Evolutionary conservation across 1,140 invertebrate genomes (phyloP), one percentile per base, ranked within the genome.

Genomic region (Oscheius sp.): DNA sequence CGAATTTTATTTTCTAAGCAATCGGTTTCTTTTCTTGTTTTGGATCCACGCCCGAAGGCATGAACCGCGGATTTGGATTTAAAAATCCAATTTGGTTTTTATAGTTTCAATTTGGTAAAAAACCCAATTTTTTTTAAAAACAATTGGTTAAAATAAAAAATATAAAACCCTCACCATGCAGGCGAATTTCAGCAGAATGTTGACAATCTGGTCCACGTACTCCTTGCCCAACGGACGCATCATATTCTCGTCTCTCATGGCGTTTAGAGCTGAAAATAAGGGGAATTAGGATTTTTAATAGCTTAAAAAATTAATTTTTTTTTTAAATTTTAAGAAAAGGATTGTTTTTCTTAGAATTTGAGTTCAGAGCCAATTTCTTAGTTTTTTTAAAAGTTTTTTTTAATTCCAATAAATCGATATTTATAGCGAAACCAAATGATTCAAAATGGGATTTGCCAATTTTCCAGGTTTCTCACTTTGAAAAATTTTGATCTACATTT

Each of bases 121-220:
- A 45, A 45, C 18, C 23, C 18, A 63, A 32, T 63, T 29, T 29
- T 15, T 63, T 10, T 29, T 36, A 10, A 18, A 10, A 63, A 63
- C 13, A 59, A 59, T 59, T 13, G 13, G 23, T 31, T 59, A 20
- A 23, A 20, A 23, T 13, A 13, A 31, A 23, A 31, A 36, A 68
- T 7, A 49, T 13, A 23, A 28, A 55, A 4, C 35, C 15, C 31
- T 32, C 20, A 35, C 29, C 7, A 20, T 68, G 32, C 55, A 55
- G 45, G 58, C 52, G 38, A 71, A 71, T 26, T 29, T 71, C 59
- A 71, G n/a, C n/a, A 71, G 52, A 35, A 65, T 71, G 31, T 62
- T 71, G 15, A 71, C 42, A 34, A 71, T 49, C 1, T 15, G 18
- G 36, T 71, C 69, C 13, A 49, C 42, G 20, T 63, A 61, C n/a